Base-by-base conservation (phyloP, 1,140 invertebrate genomes). In the Amphibalanus amphitrite region DNA sequence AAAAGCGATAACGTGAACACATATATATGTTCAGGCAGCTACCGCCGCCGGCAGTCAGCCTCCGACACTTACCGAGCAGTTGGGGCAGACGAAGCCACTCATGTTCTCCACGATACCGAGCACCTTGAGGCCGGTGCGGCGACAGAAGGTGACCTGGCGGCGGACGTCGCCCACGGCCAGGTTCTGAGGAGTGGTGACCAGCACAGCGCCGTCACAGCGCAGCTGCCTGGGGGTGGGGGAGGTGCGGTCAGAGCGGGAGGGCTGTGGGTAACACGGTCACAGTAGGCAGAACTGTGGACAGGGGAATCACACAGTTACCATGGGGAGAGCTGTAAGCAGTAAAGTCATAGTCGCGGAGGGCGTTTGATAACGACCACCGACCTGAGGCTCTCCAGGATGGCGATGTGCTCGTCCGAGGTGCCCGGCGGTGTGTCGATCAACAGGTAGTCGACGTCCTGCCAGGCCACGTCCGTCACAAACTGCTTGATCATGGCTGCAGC, bases 391-490 rank as follows among this genome's bases (percentile, higher is more conserved):
- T 95, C 92, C 85, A 95, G 90, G 0, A 95, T 88, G 67, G 93
- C 91, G 69, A 98, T 92, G 77, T 98, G 95, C 80, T 98, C 95
- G 83, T 98, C 95, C 3, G 94, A 96, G 25, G 95, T 98, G 17
- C 94, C 92, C 74, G 95, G 95, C 33, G 95, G 95, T 67, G 95
- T 97, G 80, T 98, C 95, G 75, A 98, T 93, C 29, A 98, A 86
- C 28, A 98, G 82, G 80, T 90, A 96, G 82, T 98, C 95, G 28
- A 97, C 81, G 72, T 94, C 88, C 74, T 89, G 86, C 95, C 95
- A 98, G 78, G 88, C 87, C 0, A 98, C 93, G 82, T 97, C 93
- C 76, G 85, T 89, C 6, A 98, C 79, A 81, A 98, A 96, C 80
- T 97, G 93, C 77, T 89, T 90, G 29, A 98, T 97, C 92, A 97